Conservation (phyloP, 2,888 invertebrate genomes). For the Linnaemya tessellans region DNA sequence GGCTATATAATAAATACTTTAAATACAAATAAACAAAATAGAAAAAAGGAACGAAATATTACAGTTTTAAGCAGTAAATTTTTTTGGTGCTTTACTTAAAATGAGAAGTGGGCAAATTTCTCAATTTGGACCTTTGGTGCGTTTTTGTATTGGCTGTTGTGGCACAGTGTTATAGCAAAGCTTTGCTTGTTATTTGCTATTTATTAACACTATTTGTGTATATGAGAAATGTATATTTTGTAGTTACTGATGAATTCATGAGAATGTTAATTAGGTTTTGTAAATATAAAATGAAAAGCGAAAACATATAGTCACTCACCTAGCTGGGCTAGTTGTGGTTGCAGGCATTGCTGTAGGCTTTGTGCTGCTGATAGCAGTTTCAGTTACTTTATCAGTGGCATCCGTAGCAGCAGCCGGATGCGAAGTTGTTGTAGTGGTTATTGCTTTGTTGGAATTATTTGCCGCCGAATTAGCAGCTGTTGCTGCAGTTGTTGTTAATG, state of each 20-base stretch:
- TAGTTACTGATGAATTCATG: not conserved
- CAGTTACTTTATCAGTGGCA: constrained; percentile 11
- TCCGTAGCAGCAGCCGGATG: not conserved
- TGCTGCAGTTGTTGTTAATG: not conserved
- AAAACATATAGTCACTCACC: constrained; percentile 24
- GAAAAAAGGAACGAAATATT: no score
- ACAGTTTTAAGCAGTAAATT: no score
- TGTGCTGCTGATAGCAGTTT: not conserved
- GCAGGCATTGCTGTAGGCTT: not conserved
- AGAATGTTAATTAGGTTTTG: not conserved
- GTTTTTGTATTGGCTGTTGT: no score
- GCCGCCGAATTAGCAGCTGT: constrained; percentile 4
- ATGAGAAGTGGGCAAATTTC: no score
- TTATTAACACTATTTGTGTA: not conserved
- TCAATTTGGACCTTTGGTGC: no score
- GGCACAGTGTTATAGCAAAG: no score
- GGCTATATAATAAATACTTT: no score
- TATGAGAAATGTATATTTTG: not conserved
- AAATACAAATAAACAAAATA: no score
- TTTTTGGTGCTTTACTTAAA: no score
- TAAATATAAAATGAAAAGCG: not conserved
- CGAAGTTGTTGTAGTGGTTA: constrained; percentile 13
- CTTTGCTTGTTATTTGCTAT: no score
- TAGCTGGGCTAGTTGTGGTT: not conserved
- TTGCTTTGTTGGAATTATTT: not conserved